Conservation (phyloP, 2,888 invertebrate species). For the Oxyteleia sp. region DNA sequence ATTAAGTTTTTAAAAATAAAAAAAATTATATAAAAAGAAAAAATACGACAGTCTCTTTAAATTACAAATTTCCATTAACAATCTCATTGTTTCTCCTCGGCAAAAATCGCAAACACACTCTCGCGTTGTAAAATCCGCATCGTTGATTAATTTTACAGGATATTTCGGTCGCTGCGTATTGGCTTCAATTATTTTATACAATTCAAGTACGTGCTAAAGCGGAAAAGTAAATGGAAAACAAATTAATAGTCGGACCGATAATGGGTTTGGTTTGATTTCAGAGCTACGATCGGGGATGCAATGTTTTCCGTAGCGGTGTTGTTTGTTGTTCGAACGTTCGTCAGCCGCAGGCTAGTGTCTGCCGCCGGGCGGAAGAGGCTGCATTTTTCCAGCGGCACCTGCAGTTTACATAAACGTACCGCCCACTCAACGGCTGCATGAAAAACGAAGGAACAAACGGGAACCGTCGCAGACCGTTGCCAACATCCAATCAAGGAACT, state of each 20-base stretch:
- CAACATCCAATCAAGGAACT: slow-evolving; percentile 82
- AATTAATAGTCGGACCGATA: slow-evolving; percentile 81
- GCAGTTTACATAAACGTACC: slow-evolving; percentile 83
- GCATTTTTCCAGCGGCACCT: slow-evolving; percentile 81
- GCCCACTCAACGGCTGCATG: slow-evolving; percentile 76
- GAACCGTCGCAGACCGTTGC: slow-evolving; percentile 71
- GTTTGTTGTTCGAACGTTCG: slow-evolving; percentile 82
- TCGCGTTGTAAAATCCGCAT: slow-evolving; percentile 17
- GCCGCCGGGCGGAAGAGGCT: slow-evolving; percentile 70
- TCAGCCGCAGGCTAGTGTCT: slow-evolving; percentile 82
- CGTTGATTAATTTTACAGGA: slow-evolving; percentile 15
- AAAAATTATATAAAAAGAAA: no score
- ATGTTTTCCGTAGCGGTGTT: slow-evolving; percentile 80
- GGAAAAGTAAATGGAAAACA: slow-evolving; percentile 72
- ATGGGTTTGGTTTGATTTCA: slow-evolving; percentile 82
- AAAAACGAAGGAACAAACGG: slow-evolving; percentile 79
- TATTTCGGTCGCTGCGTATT: slow-evolving; percentile 25
- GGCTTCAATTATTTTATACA: slow-evolving; percentile 56
- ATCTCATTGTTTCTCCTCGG: background rate
- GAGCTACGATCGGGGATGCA: slow-evolving; percentile 79
- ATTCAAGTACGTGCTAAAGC: slow-evolving; percentile 69
- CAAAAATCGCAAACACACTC: background rate
- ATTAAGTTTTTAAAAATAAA: no score
- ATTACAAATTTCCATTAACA: background rate
- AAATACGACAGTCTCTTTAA: no score